Evolutionary conservation across 2,888 invertebrate species (phyloP), one percentile per base, ranked within the genome.

Genomic region (Thumatha senex): DNA sequence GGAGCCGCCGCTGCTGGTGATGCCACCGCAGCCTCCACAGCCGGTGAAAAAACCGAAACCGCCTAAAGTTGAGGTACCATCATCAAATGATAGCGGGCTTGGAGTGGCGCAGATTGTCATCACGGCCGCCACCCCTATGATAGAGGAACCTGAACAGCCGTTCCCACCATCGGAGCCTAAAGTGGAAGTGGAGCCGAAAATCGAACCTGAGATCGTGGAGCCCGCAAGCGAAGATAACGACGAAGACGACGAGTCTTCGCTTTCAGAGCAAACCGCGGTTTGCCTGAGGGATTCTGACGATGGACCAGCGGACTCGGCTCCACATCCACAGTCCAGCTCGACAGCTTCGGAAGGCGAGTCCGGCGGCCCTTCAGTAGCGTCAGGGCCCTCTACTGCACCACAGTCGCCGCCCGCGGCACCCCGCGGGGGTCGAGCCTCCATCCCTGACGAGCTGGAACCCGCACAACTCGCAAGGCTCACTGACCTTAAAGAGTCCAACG

Each of bases 81-180:
- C 66, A 5, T 61, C 67, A 5, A 82, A 84, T 65, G 94, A 94
- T 64, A 92, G 93, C 67, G 96, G 96, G 67, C 92, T 97, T 59
- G 96, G 96, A 58, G 96, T 96, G 68, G 97, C 96, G 46, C 96
- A 97, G 84, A 98, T 98, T 70, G 97, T 97, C 53, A 97, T 98
- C 82, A 98, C 98, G 41, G 97, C 97, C 48, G 98, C 98, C 61
- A 98, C 98, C 39, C 98, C 98, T 40, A 97, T 97, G 96, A 92
- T 95, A 72, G 98, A 98, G 86, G 96, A 97, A 76, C 93, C 96
- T 36, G 96, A 96, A 66, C 95, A 94, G 76, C 93, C 95, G 33
- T 96, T 96, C 88, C 96, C 96, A 11, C 94, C 95, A 7, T 40
- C 63, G 3, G 72, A 71, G 38, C 10, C 47, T 12, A 24, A 44